Conservation (phyloP, 2,113 vertebrate species). For the Corythaixoides concolor region DNA sequence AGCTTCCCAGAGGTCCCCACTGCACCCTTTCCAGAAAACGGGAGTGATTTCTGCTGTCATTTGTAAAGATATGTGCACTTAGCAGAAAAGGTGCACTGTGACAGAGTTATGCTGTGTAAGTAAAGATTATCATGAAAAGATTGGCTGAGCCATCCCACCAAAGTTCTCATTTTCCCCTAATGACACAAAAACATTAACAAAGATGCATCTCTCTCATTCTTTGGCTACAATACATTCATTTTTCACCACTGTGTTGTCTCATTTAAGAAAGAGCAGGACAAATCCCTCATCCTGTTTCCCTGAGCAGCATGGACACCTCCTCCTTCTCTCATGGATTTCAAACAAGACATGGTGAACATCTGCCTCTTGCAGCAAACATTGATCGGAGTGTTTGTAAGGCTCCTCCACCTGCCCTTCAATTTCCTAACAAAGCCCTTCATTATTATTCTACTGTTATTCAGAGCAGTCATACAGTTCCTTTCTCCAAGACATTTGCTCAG, state of each 20-base stretch:
- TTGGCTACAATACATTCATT: not conserved
- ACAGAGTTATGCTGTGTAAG: not conserved
- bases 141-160: not conserved
- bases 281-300: not conserved
- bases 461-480: not conserved
- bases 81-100: not conserved
- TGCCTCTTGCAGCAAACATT: not conserved
- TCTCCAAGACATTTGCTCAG: not conserved
- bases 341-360: not conserved
- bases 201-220: not conserved
- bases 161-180: not conserved
- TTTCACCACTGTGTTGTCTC: not conserved
- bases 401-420: slow-evolving; percentile 14
- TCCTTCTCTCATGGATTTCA: not conserved
- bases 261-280: not conserved
- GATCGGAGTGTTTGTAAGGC: not conserved
- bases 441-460: slow-evolving; percentile 13
- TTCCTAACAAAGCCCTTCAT: slow-evolving; percentile 12
- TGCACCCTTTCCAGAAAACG: not conserved
- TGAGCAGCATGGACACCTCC: not conserved
- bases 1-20: not conserved
- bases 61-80: not conserved
- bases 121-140: not conserved
- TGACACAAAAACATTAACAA: not conserved
- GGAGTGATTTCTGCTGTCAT: not conserved